Percentiles rank a stretch among this genome's conserved stretches.
phyloP scores from a whole-genome alignment of 2,797 vertebrate genomes.

The Sebastes flavidus region DNA sequence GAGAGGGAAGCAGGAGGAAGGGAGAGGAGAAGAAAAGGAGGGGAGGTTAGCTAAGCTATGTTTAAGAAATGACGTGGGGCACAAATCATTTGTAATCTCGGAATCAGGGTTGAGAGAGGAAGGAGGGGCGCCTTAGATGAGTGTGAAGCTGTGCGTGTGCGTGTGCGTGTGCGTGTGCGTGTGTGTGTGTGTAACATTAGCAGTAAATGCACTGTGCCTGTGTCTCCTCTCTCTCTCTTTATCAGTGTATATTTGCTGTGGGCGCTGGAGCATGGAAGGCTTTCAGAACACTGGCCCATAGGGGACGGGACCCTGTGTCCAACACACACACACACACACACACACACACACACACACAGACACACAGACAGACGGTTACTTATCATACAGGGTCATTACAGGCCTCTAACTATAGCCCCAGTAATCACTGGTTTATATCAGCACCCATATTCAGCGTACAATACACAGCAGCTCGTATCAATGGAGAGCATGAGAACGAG shows the following conservation, averaged over 20 bases:
- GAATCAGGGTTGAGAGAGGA: slow-evolving; percentile 62
- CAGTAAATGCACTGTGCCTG: slow-evolving; percentile 72
- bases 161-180: slow-evolving; percentile 15
- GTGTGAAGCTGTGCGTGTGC: slow-evolving; percentile 46
- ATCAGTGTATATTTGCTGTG: slow-evolving; percentile 85
- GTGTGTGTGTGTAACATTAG: slow-evolving; percentile 56
- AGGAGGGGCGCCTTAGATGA: slow-evolving; percentile 40
- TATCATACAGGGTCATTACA: slow-evolving; percentile 80
- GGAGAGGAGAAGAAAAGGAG: slow-evolving; percentile 46
- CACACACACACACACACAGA: slow-evolving; percentile 50
- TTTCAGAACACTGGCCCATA: slow-evolving; percentile 83
- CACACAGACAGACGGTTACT: slow-evolving; percentile 57
- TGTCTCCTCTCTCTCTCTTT: slow-evolving; percentile 78
- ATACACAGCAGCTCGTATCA: slow-evolving; percentile 53
- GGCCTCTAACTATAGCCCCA: slow-evolving; percentile 70
- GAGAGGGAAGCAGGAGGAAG: slow-evolving; percentile 7
- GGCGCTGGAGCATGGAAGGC: slow-evolving; percentile 83
- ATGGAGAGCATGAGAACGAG: slow-evolving; percentile 67
- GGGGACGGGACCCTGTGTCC: slow-evolving; percentile 73
- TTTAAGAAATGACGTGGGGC: slow-evolving; percentile 76
- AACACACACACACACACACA: slow-evolving; percentile 48
- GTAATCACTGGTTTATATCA: slow-evolving; percentile 75
- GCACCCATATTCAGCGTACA: slow-evolving; percentile 61
- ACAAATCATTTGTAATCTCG: slow-evolving; percentile 77
- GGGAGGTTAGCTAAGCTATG: slow-evolving; percentile 70